These are phyloP conservation scores for Lasioglossum leucozonium DNA, from an alignment of 2,888 invertebrate genomes.

Conservation along the genomic window DNA sequence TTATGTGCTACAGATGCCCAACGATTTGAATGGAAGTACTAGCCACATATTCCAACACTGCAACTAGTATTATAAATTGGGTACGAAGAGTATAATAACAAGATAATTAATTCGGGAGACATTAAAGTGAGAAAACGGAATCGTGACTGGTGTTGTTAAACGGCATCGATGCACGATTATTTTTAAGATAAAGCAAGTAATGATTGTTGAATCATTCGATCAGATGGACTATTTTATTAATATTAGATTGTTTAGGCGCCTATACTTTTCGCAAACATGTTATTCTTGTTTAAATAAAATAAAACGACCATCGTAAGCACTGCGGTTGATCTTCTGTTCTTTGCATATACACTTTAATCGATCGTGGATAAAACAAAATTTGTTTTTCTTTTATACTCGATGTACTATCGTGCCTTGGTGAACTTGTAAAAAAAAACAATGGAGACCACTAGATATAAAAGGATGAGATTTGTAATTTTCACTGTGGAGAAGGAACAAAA, in stretches of 20 bases:
- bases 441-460: conserved; percentile 33
- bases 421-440: conserved; percentile 39
- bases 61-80: conserved; percentile 55
- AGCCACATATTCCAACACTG: conserved; percentile 43
- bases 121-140: conserved; percentile 43
- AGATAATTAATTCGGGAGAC: conserved; percentile 54
- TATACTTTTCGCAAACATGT: conserved; percentile 64
- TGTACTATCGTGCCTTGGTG: conserved; percentile 60
- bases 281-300: conserved; percentile 68
- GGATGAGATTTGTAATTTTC: conserved; percentile 45
- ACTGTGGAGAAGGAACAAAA: not conserved
- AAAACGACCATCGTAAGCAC: conserved; percentile 67
- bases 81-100: conserved; percentile 51
- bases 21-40: conserved; percentile 61
- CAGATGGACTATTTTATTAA: conserved; percentile 78
- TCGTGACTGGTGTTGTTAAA: conserved; percentile 57
- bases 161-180: conserved; percentile 68
- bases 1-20: conserved; percentile 58
- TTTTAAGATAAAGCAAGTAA: conserved; percentile 67
- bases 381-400: conserved; percentile 46
- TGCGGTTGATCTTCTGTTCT: conserved; percentile 58
- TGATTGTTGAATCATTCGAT: conserved; percentile 64
- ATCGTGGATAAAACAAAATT: conserved; percentile 27
- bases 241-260: conserved; percentile 70
- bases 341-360: conserved; percentile 45